phyloP scores from a whole-genome alignment of 2,888 invertebrate species.

The Lypha dubia region DNA sequence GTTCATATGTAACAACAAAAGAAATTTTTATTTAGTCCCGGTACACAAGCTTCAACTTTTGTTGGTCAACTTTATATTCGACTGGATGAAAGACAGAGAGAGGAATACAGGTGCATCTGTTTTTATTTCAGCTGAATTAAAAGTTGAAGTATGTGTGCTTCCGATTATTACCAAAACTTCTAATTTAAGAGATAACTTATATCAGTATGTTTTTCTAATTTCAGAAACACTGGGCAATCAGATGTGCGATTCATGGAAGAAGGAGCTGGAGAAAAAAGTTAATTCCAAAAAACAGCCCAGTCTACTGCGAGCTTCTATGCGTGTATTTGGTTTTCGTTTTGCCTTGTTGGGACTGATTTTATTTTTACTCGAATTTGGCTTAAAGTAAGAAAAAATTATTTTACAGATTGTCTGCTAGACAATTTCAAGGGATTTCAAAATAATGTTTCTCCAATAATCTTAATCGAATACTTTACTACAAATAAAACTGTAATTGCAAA shows the following conservation, averaged over 20 bases:
- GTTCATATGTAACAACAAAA: too few species aligned
- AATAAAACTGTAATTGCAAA: too few species aligned
- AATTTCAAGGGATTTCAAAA: neutral
- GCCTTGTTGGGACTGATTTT: slow-evolving; percentile 86
- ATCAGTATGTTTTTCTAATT: slow-evolving; percentile 62
- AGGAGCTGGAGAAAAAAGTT: slow-evolving; percentile 84
- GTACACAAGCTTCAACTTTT: too few species aligned
- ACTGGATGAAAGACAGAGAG: too few species aligned
- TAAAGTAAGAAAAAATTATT: slow-evolving; percentile 81
- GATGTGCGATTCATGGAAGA: slow-evolving; percentile 86
- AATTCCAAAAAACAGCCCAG: slow-evolving; percentile 83
- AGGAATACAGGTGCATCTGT: too few species aligned
- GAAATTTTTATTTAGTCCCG: too few species aligned
- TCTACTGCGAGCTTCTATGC: slow-evolving; percentile 82
- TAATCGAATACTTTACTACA: neutral
- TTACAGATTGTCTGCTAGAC: neutral
- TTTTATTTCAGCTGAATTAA: too few species aligned
- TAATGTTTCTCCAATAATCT: neutral
- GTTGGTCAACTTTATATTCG: too few species aligned
- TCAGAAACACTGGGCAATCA: slow-evolving; percentile 85
- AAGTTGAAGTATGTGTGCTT: too few species aligned
- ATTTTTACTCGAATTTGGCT: slow-evolving; percentile 86
- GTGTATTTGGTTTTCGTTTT: slow-evolving; percentile 86
- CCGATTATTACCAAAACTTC: neutral
- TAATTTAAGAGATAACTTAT: neutral